Evolutionary conservation across 2,113 vertebrate species (phyloP).

Genomic region (Semnornis frantzii): DNA sequence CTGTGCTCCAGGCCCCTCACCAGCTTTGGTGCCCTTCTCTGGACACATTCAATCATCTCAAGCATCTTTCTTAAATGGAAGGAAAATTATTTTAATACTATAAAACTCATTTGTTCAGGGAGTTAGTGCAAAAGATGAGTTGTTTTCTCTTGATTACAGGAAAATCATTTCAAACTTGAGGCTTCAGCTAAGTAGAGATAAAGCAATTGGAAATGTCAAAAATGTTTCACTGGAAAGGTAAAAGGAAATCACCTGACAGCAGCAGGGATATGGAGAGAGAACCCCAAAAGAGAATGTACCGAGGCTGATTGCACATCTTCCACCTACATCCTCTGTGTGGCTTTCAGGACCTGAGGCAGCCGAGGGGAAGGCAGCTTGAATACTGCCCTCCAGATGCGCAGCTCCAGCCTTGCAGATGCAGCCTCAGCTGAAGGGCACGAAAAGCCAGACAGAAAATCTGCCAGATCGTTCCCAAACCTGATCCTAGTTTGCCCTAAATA

Average conservation of each 20-base stretch:
- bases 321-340: neutral
- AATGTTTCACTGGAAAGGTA: neutral
- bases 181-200: conserved; percentile 41
- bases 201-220: fast-evolving
- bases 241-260: neutral
- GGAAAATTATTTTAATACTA: conserved; percentile 86
- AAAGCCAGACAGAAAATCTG: neutral
- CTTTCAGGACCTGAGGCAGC: neutral
- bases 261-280: too few relatives aligned
- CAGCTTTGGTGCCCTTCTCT: too few relatives aligned
- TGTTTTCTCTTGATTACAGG: conserved; percentile 77
- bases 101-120: conserved; percentile 82
- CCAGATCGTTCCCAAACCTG: neutral
- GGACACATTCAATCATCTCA: too few relatives aligned
- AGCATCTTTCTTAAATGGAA: too few relatives aligned
- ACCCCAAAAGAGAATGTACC: neutral
- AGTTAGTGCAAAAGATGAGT: conserved; percentile 82
- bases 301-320: neutral
- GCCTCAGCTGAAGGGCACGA: fast-evolving
- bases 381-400: neutral
- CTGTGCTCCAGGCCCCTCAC: too few relatives aligned
- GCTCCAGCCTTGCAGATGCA: neutral
- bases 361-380: neutral
- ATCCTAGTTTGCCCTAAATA: conserved; percentile 1
- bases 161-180: conserved; percentile 71